Evolutionary conservation across 2,888 invertebrate species (phyloP), one percentile per base, ranked within the genome.

Genomic region (Tenthredo amoena): DNA sequence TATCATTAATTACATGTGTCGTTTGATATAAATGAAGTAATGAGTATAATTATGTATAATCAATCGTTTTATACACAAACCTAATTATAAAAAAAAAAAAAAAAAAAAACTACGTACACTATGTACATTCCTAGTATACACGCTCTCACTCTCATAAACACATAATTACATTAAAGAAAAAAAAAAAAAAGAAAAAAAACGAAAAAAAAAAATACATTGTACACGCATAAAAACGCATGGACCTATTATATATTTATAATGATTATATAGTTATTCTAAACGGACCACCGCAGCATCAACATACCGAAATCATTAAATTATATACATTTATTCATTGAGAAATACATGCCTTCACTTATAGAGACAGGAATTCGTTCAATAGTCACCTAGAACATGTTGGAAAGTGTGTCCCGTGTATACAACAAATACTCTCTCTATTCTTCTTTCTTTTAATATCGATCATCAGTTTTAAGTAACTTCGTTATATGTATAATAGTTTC

Each of bases 1-100:
- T 93, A 93, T 93, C 93, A 93, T 93, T 83, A 92, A 93, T 91
- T 92, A 91, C 83, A 83, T 92, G 91, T 93, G 93, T 92, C 92
- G 92, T 93, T 93, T 93, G 90, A 92, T 93, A 93, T 50, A 77
- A 55, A 92, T 89, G 91, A 31, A 92, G 87, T 92, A 91, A 91
- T 87, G 89, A 91, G 88, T 89, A 90, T 85, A 91, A 92, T 91
- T 91, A 92, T 92, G 92, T 93, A 93, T 93, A 91, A 93, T 92
- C 92, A 91, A 93, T 93, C 92, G 92, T 93, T 93, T 93, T 93
- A 93, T 93, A 93, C 93, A 93, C 91, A 92, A 85, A 93, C 89
- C 89, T 91, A 91, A 92, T 90, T 91, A 91, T 91, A 92, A 89
- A 71, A n/a, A n/a, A 21, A 10, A 92, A 58, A 26, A 26, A 26